These are phyloP conservation scores for Cynodonichthys magdalenae DNA, from an alignment of 2,797 vertebrate genomes.

Conservation along the genomic window DNA sequence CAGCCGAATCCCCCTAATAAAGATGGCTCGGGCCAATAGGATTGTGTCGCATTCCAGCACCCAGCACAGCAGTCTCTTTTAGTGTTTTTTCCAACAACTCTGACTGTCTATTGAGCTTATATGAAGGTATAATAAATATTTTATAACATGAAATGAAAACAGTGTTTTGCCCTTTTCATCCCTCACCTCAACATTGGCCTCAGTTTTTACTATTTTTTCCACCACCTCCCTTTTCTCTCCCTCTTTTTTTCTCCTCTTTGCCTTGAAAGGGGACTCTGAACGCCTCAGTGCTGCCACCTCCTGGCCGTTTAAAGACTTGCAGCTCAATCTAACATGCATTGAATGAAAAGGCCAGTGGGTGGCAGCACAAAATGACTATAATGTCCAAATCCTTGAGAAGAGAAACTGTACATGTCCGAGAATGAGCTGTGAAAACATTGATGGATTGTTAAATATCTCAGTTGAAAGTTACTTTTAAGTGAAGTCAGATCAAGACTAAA, in stretches of 20 bases:
- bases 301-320: slow-evolving; percentile 69
- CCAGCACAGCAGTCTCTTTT: slow-evolving; percentile 53
- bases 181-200: slow-evolving; percentile 57
- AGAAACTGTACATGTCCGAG: slow-evolving; percentile 35
- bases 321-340: slow-evolving; percentile 52
- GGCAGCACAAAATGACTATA: slow-evolving; percentile 65
- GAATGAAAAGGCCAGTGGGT: slow-evolving; percentile 70
- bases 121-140: slow-evolving; percentile 81
- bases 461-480: slow-evolving; percentile 22
- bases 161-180: slow-evolving; percentile 78
- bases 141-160: slow-evolving; percentile 81
- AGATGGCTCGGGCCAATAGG: slow-evolving; percentile 63
- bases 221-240: neutral
- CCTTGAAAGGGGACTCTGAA: slow-evolving; percentile 49
- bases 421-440: slow-evolving; percentile 16
- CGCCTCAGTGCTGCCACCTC: slow-evolving; percentile 88
- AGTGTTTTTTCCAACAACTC: slow-evolving; percentile 72
- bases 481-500: slow-evolving; percentile 10
- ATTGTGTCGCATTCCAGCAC: slow-evolving; percentile 56
- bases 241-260: slow-evolving; percentile 26
- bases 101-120: slow-evolving; percentile 71
- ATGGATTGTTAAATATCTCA: slow-evolving; percentile 23
- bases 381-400: slow-evolving; percentile 13
- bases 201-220: slow-evolving; percentile 48
- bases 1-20: slow-evolving; percentile 63